These are phyloP conservation scores for Marmota flaviventris DNA, from an alignment of 2,113 vertebrate genomes.

Conservation along the genomic window DNA sequence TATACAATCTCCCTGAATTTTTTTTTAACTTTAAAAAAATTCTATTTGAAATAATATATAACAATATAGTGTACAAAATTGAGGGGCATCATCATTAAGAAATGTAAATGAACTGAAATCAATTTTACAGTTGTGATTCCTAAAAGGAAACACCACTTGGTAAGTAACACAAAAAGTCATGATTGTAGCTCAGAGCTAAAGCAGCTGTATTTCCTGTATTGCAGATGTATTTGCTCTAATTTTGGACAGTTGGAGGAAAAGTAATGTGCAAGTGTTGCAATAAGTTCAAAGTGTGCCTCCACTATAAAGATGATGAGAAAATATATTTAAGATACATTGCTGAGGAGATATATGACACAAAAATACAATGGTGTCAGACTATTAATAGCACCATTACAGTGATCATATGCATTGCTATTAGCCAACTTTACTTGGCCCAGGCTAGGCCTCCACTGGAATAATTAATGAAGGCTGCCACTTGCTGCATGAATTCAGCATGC, in stretches of 20 bases:
- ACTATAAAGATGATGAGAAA: slow-evolving; percentile 89
- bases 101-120: slow-evolving; percentile 90
- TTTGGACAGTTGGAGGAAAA: slow-evolving; percentile 86
- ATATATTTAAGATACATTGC: slow-evolving; percentile 87
- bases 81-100: slow-evolving; percentile 93
- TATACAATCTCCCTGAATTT: not conserved
- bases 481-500: slow-evolving; percentile 42
- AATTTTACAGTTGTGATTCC: slow-evolving; percentile 90
- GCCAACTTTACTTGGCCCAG: slow-evolving; percentile 63
- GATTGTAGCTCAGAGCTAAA: slow-evolving; percentile 91
- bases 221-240: slow-evolving; percentile 85
- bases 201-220: slow-evolving; percentile 83
- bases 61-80: slow-evolving; percentile 99
- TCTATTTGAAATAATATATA: slow-evolving; percentile 99
- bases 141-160: slow-evolving; percentile 88
- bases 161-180: slow-evolving; percentile 90
- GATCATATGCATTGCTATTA: slow-evolving; percentile 83
- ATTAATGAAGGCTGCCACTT: slow-evolving; percentile 75
- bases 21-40: slow-evolving; percentile 85
- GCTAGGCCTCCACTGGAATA: slow-evolving; percentile 39
- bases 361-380: slow-evolving; percentile 85
- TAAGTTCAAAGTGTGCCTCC: slow-evolving; percentile 93
- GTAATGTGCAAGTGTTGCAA: slow-evolving; percentile 93
- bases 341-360: slow-evolving; percentile 86
- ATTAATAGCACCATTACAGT: slow-evolving; percentile 87